Base-by-base conservation (phyloP, 37 sponge, comb jelly and placozoan species). In the Chondrosia reniformis region DNA sequence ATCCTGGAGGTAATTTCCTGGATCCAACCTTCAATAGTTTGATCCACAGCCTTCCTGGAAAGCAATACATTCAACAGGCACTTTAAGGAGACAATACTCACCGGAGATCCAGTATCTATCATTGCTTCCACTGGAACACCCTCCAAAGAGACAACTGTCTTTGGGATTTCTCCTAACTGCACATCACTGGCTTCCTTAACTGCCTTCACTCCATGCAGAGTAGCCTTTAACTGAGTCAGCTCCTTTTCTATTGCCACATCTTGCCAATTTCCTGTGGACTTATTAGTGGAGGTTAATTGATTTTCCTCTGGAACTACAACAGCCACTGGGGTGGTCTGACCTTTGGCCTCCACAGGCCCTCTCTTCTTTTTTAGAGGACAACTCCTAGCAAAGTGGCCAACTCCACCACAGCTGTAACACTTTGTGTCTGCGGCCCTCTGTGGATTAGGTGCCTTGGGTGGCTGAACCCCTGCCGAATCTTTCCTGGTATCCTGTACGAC, bases 41-140 rank as follows among this genome's bases (percentile, higher is more conserved):
- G n/a, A n/a, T n/a, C n/a, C n/a, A n/a, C n/a, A n/a, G n/a, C n/a
- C n/a, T n/a, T n/a, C n/a, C n/a, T n/a, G n/a, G n/a, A n/a, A n/a
- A n/a, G n/a, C 31, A 80, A 42, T 3, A 55, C 69, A 3, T 43
- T 2, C 12, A 80, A 4, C 39, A 80, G 32, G 34, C 45, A 80
- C 5, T 66, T 38, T 24, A 80, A 66, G 17, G 80, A 80, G 34
- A 67, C 25, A 49, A 80, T 80, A 27, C 33, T 80, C 33, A 80
- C 71, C 63, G 69, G 80, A 15, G 80, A 80, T 28, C 80, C 69
- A n/a, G 67, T 80, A 27, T 80, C 69, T 3, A 80, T 4, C 55
- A 80, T 37, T 12, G 69, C 80, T 27, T 13, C 28, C 22, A 34
- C 71, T 22, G 34, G 6, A 7, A 28, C 5, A 46, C 80, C 80